phyloP scores from a whole-genome alignment of 2,797 vertebrate species.

The Morus bassanus region DNA sequence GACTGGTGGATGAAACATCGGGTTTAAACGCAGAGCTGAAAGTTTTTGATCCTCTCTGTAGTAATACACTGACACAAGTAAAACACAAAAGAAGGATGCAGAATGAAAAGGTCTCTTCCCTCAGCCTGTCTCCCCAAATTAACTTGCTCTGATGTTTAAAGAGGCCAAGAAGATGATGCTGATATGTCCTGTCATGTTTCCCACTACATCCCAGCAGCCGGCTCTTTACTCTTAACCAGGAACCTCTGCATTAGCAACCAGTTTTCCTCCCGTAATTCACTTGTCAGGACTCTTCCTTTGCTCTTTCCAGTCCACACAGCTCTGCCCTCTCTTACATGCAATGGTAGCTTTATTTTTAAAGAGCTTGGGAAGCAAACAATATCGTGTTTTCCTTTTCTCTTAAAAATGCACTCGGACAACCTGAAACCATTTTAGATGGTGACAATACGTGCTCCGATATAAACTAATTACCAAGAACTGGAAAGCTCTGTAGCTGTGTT shows the following conservation, averaged over 20 bases:
- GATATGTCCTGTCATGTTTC: not conserved
- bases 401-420: not conserved
- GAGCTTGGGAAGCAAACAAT: not conserved
- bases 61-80: not conserved
- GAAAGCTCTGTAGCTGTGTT: not conserved
- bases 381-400: not conserved
- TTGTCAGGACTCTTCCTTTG: not conserved
- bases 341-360: not conserved
- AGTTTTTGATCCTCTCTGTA: not conserved
- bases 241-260: not conserved
- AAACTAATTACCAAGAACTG: not conserved
- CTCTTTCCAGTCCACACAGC: not conserved
- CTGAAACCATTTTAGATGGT: not conserved
- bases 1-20: not conserved
- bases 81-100: not conserved
- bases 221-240: slow-evolving; percentile 3
- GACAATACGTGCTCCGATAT: not conserved
- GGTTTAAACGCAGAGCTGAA: not conserved
- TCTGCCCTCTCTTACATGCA: not conserved
- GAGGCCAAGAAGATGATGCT: not conserved
- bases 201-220: not conserved
- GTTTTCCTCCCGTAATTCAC: not conserved
- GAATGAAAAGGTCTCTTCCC: slow-evolving; percentile 10
- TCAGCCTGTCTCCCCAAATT: slow-evolving; percentile 25
- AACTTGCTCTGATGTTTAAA: not conserved